Evolutionary conservation across 2,888 invertebrate species (phyloP).

Genomic region (Thymelicus sylvestris): DNA sequence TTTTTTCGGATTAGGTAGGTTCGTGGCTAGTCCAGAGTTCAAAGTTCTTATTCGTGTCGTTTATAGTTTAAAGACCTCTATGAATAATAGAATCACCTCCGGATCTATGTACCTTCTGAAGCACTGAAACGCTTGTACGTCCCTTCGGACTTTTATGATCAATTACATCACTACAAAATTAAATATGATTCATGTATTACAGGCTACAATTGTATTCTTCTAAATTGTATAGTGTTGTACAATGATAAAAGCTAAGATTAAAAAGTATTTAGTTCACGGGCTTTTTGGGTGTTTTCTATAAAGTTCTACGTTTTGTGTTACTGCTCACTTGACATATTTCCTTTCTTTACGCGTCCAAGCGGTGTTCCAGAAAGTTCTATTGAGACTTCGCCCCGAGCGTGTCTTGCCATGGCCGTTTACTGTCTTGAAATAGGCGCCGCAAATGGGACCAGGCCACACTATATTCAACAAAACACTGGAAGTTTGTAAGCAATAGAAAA

Average conservation of each 20-base stretch:
- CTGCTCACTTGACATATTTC: constrained; percentile 3
- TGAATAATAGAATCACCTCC: no score
- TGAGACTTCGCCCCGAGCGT: not conserved
- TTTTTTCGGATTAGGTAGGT: no score
- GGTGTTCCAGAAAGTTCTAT: constrained; percentile 2
- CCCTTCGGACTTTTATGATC: no score
- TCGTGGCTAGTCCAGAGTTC: no score
- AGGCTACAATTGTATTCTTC: no score
- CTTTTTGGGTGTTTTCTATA: not conserved
- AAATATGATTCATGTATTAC: no score
- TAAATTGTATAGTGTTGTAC: not conserved
- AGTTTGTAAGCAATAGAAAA: not conserved
- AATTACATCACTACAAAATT: no score
- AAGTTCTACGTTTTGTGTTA: not conserved
- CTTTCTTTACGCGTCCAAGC: not conserved
- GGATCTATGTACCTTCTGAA: no score
- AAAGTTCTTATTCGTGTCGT: no score
- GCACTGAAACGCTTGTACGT: no score
- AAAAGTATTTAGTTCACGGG: no score
- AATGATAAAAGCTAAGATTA: not conserved
- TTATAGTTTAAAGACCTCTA: no score
- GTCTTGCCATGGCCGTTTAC: not conserved
- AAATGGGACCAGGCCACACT: not conserved
- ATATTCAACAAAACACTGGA: not conserved
- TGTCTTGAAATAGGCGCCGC: not conserved